Evolutionary conservation across 2,113 vertebrate genomes (phyloP), one percentile per base, ranked within the genome.

Genomic region (Microcebus lehilahytsara): DNA sequence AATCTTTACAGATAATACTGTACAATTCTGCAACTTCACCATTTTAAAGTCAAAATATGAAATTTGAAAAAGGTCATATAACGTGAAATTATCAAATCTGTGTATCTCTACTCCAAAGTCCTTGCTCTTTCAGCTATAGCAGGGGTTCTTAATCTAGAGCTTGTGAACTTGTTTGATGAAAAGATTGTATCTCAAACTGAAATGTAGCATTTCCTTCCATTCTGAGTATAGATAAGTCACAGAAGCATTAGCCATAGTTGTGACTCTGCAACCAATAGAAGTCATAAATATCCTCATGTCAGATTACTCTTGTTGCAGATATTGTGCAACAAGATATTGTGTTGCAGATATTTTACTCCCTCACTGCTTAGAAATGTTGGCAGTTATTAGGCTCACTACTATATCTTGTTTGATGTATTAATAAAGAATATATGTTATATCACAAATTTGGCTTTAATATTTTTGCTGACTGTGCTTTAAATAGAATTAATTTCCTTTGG

Each of bases 11-110:
- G 49, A 49, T 77, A 85, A 64, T 81, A 16, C 53, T 89, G 51
- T 2, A 34, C 46, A 85, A 23, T 86, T 94, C 53, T 90, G 46
- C 46, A 94, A 87, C 60, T 78, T 89, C 79, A 92, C 37, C 22
- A 66, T 92, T 94, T 95, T 94, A 92, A 81, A 84, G 37, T 83
- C 58, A 83, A 51, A 40, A 93, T 90, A 51, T 93, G 69, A 95
- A 90, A 60, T 84, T 87, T 83, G 10, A 37, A 53, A 69, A 96
- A 94, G n/a, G 10, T 78, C 74, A 74, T 85, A 42, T 80, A 72
- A 96, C 34, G 40, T 74, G 91, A 88, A 93, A 87, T 88, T 74
- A 79, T 84, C 71, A 85, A 67, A 80, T 46, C 64, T 69, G 56
- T 17, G 3, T 77, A 85, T 77, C 27, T 32, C 60, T 89, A 51